Conservation (phyloP, 64 coral and sea anemone species). For the Montipora sp. region DNA sequence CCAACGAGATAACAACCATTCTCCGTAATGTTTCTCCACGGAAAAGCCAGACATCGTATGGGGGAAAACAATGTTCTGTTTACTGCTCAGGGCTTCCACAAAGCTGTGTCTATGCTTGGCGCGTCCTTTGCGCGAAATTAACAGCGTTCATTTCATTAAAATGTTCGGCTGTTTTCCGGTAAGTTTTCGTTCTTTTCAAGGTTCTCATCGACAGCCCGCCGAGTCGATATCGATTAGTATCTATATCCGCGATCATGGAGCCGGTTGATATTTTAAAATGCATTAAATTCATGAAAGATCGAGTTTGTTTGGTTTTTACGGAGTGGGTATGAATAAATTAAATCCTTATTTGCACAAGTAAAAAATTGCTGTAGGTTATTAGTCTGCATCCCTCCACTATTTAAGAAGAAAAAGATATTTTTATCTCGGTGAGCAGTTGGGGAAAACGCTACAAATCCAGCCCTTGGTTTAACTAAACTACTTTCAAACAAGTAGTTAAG, state of each 20-base stretch:
- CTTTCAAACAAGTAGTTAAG: too few species aligned
- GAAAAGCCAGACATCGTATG: neutral
- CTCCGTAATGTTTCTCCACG: constrained; percentile 76
- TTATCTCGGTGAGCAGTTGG: too few species aligned
- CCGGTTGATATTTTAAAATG: too few species aligned
- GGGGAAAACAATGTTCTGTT: neutral
- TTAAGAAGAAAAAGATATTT: too few species aligned
- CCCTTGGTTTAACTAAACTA: too few species aligned
- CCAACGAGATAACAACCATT: constrained; percentile 90
- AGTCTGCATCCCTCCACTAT: too few species aligned
- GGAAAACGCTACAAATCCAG: too few species aligned
- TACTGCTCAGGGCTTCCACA: neutral
- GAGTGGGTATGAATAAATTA: constrained; percentile 3
- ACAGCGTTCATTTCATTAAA: neutral
- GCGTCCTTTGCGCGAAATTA: constrained; percentile 12
- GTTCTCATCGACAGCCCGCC: neutral
- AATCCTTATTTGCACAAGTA: neutral
- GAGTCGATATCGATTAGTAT: constrained; percentile 25
- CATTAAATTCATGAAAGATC: neutral
- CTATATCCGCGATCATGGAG: too few species aligned
- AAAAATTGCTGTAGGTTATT: neutral
- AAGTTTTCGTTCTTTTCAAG: neutral
- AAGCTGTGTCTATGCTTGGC: neutral
- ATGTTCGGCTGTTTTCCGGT: neutral
- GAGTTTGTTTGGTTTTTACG: constrained; percentile 7